These are phyloP conservation scores for Ranitomeya imitator DNA, from an alignment of 2,113 vertebrate species.

Conservation along the genomic window DNA sequence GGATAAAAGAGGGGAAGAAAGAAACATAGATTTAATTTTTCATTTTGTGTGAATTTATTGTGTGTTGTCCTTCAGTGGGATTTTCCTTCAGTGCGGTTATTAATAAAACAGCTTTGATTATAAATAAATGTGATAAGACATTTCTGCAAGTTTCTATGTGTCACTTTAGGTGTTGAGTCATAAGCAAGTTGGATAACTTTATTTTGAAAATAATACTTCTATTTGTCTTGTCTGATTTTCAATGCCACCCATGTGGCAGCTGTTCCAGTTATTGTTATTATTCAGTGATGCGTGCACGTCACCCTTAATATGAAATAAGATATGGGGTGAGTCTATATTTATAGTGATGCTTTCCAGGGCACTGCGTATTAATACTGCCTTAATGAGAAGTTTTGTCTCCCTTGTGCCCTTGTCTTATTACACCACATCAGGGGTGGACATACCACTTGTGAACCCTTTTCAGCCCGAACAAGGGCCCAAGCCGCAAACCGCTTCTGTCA, in stretches of 20 bases:
- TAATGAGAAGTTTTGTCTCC: not conserved
- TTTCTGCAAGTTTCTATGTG: not conserved
- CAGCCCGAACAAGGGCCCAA: too few relatives aligned
- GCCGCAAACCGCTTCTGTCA: too few relatives aligned
- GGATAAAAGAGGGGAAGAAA: too few relatives aligned
- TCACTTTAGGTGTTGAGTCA: not conserved
- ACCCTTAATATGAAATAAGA: not conserved
- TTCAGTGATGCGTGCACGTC: not conserved
- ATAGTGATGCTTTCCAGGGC: not conserved
- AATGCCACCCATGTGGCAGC: not conserved
- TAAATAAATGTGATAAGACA: not conserved
- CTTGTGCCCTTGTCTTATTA: not conserved
- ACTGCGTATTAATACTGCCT: not conserved
- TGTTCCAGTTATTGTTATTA: not conserved
- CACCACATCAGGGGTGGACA: not conserved
- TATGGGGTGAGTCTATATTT: not conserved
- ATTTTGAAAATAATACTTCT: not conserved
- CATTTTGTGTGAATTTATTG: too few relatives aligned
- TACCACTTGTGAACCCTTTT: too few relatives aligned
- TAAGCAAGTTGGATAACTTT: not conserved
- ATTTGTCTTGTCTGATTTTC: not conserved
- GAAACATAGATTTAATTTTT: too few relatives aligned
- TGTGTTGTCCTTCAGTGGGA: too few relatives aligned
- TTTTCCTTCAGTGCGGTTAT: too few relatives aligned
- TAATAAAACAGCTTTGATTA: too few relatives aligned